Evolutionary conservation across 2,797 vertebrate genomes (phyloP).

Genomic region (Netta rufina): DNA sequence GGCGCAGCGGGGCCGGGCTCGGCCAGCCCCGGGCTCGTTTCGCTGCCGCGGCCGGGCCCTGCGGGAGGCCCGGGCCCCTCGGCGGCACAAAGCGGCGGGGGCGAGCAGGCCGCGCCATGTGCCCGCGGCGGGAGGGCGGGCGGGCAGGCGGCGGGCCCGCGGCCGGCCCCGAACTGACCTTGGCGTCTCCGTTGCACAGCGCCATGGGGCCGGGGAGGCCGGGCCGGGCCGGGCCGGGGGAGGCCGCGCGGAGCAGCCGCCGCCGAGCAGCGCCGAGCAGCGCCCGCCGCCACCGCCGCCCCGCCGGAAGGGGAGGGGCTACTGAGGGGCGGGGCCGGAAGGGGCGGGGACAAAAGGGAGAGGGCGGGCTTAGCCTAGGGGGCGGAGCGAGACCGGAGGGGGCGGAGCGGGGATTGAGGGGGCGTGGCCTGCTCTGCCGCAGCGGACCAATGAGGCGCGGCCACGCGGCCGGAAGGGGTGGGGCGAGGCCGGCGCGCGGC

Average conservation of each 20-base stretch:
- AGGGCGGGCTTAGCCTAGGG: no score
- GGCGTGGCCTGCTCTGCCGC: no score
- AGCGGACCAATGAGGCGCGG: neutral
- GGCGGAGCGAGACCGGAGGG: no score
- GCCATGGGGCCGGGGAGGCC: conserved; percentile 82
- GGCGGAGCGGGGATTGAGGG: neutral
- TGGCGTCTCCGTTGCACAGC: conserved; percentile 97
- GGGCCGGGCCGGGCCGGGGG: neutral
- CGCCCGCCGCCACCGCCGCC: conserved; percentile 29
- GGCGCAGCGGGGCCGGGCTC: no score
- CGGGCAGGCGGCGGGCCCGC: neutral
- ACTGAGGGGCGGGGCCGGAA: neutral
- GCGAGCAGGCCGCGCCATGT: neutral
- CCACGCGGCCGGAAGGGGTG: neutral
- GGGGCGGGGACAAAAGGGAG: no score
- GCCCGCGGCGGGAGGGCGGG: neutral
- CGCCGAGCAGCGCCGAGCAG: conserved; percentile 20
- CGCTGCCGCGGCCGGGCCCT: neutral
- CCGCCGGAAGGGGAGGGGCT: neutral
- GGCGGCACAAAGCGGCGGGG: no score
- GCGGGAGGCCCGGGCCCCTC: no score
- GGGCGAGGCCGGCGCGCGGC: neutral
- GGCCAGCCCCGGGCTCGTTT: no score
- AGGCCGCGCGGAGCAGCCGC: neutral
- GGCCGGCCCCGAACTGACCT: conserved; percentile 86